Evolutionary conservation across 2,113 vertebrate species (phyloP).

Genomic region (Proteles cristata): DNA sequence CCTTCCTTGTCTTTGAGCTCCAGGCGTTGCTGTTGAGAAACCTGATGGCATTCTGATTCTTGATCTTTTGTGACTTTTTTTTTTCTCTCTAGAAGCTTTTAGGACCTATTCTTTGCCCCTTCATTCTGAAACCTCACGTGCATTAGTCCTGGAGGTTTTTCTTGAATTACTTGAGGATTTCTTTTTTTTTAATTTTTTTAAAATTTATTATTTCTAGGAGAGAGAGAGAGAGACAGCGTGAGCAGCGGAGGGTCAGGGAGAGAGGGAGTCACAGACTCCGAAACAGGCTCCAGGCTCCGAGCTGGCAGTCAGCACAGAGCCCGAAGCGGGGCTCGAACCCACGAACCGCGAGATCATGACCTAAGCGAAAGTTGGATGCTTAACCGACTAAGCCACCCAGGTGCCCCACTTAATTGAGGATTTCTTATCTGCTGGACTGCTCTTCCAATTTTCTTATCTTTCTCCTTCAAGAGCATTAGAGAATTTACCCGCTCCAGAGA

Average conservation of each 20-base stretch:
- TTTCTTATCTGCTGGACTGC: not conserved
- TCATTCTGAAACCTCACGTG: conserved; percentile 8
- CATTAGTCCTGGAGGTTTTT: not conserved
- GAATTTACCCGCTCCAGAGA: not conserved
- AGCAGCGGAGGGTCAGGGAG: too few species aligned
- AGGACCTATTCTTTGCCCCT: not conserved
- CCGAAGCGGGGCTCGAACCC: too few species aligned
- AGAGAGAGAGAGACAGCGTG: too few species aligned
- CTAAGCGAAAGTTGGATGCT: too few species aligned
- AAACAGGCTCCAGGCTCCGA: too few species aligned
- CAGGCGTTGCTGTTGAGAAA: not conserved
- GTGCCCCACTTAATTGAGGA: not conserved
- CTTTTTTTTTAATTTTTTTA: not conserved
- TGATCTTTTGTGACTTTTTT: not conserved
- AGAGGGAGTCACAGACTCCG: too few species aligned
- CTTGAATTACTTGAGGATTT: not conserved
- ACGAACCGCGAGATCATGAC: too few species aligned
- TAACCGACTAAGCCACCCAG: too few species aligned
- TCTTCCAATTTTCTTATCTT: not conserved
- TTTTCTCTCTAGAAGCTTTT: not conserved
- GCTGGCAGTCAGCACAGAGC: too few species aligned
- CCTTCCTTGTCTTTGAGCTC: not conserved
- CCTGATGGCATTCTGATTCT: not conserved
- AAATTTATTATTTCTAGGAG: too few species aligned
- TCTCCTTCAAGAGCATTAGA: not conserved